phyloP scores from a whole-genome alignment of 2,888 invertebrate genomes.

The Sarcophaga rosellei region DNA sequence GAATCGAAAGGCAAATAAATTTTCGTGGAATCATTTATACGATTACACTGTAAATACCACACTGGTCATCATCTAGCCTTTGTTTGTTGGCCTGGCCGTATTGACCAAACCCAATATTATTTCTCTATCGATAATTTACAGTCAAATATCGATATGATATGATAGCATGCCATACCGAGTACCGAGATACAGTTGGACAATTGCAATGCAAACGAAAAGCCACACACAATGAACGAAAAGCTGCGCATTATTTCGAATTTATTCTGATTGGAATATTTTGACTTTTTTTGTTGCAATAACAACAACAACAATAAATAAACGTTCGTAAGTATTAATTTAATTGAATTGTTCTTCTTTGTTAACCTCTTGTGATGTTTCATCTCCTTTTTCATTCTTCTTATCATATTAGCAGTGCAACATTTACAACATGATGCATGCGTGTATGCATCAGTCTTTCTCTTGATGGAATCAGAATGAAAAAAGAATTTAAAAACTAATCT shows the following conservation, averaged over 20 bases:
- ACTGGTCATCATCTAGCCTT: slow-evolving; percentile 13
- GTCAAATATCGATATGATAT: slow-evolving; percentile 20
- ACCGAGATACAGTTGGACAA: neutral
- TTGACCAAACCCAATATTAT: slow-evolving; percentile 54
- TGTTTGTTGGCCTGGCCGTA: slow-evolving; percentile 12
- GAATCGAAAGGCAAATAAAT: too few species aligned
- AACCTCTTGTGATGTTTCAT: neutral
- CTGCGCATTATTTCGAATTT: slow-evolving; percentile 19
- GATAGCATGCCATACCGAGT: neutral
- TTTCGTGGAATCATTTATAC: neutral
- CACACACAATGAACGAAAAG: slow-evolving; percentile 57
- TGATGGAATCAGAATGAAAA: slow-evolving; percentile 26
- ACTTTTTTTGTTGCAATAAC: neutral
- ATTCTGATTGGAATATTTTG: slow-evolving; percentile 20
- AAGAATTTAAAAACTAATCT: slow-evolving; percentile 60
- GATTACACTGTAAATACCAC: neutral
- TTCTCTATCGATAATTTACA: slow-evolving; percentile 38
- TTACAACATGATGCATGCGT: neutral
- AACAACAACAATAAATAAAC: neutral
- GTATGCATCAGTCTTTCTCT: slow-evolving; percentile 12
- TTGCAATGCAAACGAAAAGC: slow-evolving; percentile 50
- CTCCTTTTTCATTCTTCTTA: slow-evolving; percentile 35
- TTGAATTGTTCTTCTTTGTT: slow-evolving; percentile 62
- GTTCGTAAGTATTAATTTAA: slow-evolving; percentile 59
- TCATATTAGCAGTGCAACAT: slow-evolving; percentile 21